These are phyloP conservation scores for Drosophila littoralis DNA, from an alignment of 1,140 invertebrate genomes.

Conservation along the genomic window DNA sequence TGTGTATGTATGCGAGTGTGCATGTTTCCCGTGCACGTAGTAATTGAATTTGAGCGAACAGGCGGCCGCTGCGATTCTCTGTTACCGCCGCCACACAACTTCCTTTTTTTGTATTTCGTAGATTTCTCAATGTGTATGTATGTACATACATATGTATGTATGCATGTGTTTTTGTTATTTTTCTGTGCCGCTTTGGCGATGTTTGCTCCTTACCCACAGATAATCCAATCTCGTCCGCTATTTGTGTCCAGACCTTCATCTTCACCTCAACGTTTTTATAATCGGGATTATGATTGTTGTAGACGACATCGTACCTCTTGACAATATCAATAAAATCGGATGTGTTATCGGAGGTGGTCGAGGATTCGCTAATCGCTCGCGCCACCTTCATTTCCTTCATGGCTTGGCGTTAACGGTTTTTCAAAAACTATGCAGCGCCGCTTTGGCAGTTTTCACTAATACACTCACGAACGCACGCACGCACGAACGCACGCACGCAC, in stretches of 20 bases:
- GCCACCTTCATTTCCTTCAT: constrained; percentile 78
- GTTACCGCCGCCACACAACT: constrained; percentile 37
- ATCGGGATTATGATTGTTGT: constrained; percentile 83
- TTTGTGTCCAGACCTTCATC: constrained; percentile 80
- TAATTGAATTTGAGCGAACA: constrained; percentile 55
- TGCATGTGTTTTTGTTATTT: constrained; percentile 3
- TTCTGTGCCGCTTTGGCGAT: constrained; percentile 6
- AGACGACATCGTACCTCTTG: constrained; percentile 82
- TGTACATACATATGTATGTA: not conserved
- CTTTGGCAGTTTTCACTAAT: constrained; percentile 12
- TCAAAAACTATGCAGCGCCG: constrained; percentile 15
- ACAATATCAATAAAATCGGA: constrained; percentile 83
- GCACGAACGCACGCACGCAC: constrained; percentile 17
- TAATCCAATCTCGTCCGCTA: constrained; percentile 82
- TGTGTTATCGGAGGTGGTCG: constrained; percentile 81
- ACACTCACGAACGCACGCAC: constrained; percentile 12
- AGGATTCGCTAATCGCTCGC: constrained; percentile 79
- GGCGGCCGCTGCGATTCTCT: constrained; percentile 32
- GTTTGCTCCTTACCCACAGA: constrained; percentile 76
- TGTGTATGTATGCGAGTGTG: constrained; percentile 19
- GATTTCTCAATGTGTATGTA: constrained; percentile 2
- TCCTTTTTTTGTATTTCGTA: constrained; percentile 43
- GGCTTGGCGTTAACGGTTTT: constrained; percentile 35
- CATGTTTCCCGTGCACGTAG: constrained; percentile 47
- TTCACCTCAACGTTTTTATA: constrained; percentile 83